A percentile compares a stretch with the other conserved stretches of the same genome.
Evolutionary conservation across 2,113 vertebrate species (phyloP).

Genomic region (Rhinichthys klamathensis): DNA sequence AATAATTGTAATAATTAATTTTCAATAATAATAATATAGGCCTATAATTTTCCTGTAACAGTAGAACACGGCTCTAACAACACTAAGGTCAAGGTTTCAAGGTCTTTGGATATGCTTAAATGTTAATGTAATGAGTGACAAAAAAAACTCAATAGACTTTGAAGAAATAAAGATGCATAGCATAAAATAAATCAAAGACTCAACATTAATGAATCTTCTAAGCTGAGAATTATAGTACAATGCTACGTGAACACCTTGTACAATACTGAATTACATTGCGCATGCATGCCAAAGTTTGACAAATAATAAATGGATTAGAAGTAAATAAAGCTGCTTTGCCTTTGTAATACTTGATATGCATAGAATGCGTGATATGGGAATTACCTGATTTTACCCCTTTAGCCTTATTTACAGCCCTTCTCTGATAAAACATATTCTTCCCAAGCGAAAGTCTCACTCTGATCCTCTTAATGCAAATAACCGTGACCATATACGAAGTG

Average conservation of each 20-base stretch:
- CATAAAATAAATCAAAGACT: not conserved
- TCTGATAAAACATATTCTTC: constrained; percentile 68
- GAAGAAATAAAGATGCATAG: not conserved
- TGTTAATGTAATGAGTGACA: not conserved
- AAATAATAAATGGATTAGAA: not conserved
- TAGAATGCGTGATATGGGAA: constrained; percentile 70
- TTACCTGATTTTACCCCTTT: constrained; percentile 72
- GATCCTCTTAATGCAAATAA: constrained; percentile 10
- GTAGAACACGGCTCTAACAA: not conserved
- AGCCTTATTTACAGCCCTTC: constrained; percentile 73
- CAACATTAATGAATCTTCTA: not conserved
- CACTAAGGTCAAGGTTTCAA: not conserved
- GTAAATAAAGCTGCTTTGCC: not conserved
- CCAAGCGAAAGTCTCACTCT: not conserved
- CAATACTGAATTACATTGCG: not conserved
- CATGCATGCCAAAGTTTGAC: not conserved
- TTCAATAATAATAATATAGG: not conserved
- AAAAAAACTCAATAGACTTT: not conserved
- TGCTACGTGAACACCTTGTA: not conserved
- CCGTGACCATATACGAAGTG: constrained; percentile 4
- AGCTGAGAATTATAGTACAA: not conserved
- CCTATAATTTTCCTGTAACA: not conserved
- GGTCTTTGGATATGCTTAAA: not conserved
- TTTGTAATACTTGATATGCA: constrained; percentile 50
- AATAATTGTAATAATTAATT: not conserved